Evolutionary conservation across 1,140 invertebrate genomes (phyloP).

Genomic region (Drosophila nigromelanica): DNA sequence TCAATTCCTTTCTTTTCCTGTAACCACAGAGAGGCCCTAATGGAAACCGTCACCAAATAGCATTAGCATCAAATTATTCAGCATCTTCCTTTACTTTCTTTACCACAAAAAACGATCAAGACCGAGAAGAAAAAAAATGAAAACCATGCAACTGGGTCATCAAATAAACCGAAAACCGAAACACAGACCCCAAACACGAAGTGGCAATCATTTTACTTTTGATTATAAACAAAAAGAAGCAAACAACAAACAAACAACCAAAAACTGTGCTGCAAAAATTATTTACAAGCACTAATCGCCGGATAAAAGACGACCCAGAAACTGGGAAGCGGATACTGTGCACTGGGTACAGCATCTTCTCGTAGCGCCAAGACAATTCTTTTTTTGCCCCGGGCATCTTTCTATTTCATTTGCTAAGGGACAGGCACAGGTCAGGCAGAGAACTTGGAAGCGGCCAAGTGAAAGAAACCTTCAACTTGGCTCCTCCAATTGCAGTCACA

Average conservation of each 20-base stretch:
- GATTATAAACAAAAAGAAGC: conserved; percentile 71
- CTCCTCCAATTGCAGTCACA: conserved; percentile 29
- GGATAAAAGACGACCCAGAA: conserved; percentile 40
- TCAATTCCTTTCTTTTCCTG: conserved; percentile 41
- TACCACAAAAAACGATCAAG: conserved; percentile 50
- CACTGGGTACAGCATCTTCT: conserved; percentile 12
- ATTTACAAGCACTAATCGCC: conserved; percentile 44
- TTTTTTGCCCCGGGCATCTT: conserved; percentile 23
- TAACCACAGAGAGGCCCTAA: conserved; percentile 12
- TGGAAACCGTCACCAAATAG: conserved; percentile 9
- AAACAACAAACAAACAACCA: conserved; percentile 40
- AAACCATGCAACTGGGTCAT: conserved; percentile 68
- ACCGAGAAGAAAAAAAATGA: conserved; percentile 42
- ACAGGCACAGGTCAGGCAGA: conserved; percentile 2
- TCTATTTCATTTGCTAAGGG: conserved; percentile 53
- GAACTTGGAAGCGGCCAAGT: conserved; percentile 18
- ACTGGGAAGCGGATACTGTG: not conserved
- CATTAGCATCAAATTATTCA: conserved; percentile 2
- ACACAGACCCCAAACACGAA: conserved; percentile 69
- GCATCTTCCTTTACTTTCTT: conserved; percentile 63
- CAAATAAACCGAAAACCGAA: conserved; percentile 39
- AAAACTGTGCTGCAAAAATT: conserved; percentile 40
- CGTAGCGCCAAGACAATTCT: conserved; percentile 2
- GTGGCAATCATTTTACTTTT: conserved; percentile 80
- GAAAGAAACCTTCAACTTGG: conserved; percentile 51